Base-by-base conservation (phyloP, 2,113 vertebrate genomes). In the Apodemus sylvaticus region DNA sequence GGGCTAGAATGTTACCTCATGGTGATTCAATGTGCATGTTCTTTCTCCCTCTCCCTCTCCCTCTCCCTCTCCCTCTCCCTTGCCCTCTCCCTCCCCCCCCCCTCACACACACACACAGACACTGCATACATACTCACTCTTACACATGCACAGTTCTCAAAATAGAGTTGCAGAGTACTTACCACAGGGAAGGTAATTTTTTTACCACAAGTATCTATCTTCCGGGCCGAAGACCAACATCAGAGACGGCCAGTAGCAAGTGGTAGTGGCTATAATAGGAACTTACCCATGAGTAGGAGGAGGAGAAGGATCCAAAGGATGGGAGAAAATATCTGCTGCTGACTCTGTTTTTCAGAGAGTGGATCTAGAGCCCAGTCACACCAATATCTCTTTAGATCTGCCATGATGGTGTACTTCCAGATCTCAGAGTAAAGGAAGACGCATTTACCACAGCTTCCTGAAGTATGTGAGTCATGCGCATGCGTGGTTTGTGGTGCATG, bases 201-300 rank as follows among this genome's bases (percentile, higher is more conserved):
- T 94, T 96, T 83, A 66, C 39, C 22, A n/a, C 13, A n/a, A 73
- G 17, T 68, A 70, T 74, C 29, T 51, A 31, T 51, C 13, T 48
- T 92, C 20, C 7, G 42, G 48, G 19, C 34, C 87, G 7, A 42
- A 11, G 20, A 45, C 10, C 36, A 60, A 66, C 48, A 19, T 79
- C 85, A 74, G 3, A 34, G 81, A 89, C 36, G 7, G 42, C 29
- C 7, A 68, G 29, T 24, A 62, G 45, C 17, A 68, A 81, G 17
- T 2, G 7, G 36, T 0, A 0, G 39, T 76, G 24, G 16, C 34
- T 79, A 11, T 60, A 36, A 19, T 7, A 34, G 36, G 60, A 24
- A 95, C 89, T 97, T 94, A 96, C 86, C 95, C 39, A 79, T 5
- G 24, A 93, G n/a, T 13, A 91, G 82, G 39, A 87, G 74, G 86